A percentile compares a stretch with the other conserved stretches of the same genome.
Conservation (phyloP, 35 echinoderm and acorn worm species). For the Amphiura filiformis region DNA sequence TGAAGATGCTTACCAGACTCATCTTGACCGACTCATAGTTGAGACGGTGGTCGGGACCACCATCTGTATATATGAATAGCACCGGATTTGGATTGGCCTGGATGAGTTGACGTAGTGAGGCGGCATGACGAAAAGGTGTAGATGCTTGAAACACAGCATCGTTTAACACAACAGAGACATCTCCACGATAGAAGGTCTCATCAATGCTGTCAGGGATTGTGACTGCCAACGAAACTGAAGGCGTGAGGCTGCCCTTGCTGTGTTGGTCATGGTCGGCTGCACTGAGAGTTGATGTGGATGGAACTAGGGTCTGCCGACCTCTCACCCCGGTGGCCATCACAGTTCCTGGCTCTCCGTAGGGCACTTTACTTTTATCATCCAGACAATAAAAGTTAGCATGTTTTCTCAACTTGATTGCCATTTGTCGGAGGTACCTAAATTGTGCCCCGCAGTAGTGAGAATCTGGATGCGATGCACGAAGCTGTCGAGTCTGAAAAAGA, state of each 20-base stretch:
- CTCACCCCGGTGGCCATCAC: constrained; percentile 13
- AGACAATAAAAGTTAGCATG: background rate
- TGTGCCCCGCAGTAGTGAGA: constrained; percentile 16
- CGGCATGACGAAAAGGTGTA: constrained; percentile 28
- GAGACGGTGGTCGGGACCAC: background rate
- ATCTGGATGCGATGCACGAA: constrained; percentile 12
- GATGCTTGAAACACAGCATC: constrained; percentile 21
- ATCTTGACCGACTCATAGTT: background rate
- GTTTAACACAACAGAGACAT: background rate
- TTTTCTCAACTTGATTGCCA: constrained; percentile 14
- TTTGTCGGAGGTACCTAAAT: constrained; percentile 6
- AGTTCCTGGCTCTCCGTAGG: constrained; percentile 16
- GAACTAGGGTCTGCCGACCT: background rate
- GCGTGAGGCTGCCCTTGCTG: background rate
- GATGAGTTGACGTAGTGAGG: background rate
- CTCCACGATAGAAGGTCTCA: constrained; percentile 6
- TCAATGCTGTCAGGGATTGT: background rate
- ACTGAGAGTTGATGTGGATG: constrained; percentile 4
- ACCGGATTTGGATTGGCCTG: constrained; percentile 6
- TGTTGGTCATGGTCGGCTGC: constrained; percentile 20
- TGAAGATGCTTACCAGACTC: background rate
- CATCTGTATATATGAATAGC: background rate
- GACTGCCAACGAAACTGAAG: constrained; percentile 3
- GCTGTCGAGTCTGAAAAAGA: constrained; percentile 11
- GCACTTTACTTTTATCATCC: constrained; percentile 29